These are phyloP conservation scores for Grapholita molesta DNA, from an alignment of 1,140 invertebrate species.

Conservation along the genomic window DNA sequence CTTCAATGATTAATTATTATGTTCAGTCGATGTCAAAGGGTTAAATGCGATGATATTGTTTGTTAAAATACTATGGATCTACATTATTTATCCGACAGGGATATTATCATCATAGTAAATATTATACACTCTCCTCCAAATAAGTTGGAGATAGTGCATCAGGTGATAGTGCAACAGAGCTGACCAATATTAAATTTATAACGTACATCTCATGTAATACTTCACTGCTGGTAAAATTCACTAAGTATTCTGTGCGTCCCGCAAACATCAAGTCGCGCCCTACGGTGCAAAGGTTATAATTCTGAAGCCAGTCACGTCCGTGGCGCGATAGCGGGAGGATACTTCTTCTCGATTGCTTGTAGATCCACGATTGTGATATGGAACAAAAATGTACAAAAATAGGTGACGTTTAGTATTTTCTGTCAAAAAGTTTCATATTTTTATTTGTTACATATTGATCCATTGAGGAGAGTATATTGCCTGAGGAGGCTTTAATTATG, in stretches of 20 bases:
- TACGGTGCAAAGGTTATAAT: conserved; percentile 27
- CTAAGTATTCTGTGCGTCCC: background rate
- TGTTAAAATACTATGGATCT: too few species aligned
- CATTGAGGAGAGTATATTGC: too few species aligned
- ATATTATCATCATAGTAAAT: too few species aligned
- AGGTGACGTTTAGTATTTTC: background rate
- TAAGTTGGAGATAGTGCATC: too few species aligned
- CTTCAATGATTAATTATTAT: background rate
- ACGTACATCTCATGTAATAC: background rate
- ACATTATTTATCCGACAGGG: too few species aligned
- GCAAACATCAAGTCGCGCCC: background rate
- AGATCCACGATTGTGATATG: conserved; percentile 48
- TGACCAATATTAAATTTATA: background rate
- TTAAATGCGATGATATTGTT: too few species aligned
- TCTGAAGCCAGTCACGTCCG: conserved; percentile 54
- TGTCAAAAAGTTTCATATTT: background rate
- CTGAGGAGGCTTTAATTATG: too few species aligned
- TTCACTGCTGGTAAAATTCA: background rate
- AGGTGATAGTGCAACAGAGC: too few species aligned
- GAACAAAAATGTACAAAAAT: conserved; percentile 18
- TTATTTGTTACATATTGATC: background rate
- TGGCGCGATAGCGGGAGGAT: conserved; percentile 45
- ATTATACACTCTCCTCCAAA: too few species aligned
- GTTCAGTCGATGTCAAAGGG: background rate
- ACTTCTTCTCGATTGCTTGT: conserved; percentile 54